Base-by-base conservation (phyloP, 2,888 invertebrate genomes). In the Chrysina gloriosa region DNA sequence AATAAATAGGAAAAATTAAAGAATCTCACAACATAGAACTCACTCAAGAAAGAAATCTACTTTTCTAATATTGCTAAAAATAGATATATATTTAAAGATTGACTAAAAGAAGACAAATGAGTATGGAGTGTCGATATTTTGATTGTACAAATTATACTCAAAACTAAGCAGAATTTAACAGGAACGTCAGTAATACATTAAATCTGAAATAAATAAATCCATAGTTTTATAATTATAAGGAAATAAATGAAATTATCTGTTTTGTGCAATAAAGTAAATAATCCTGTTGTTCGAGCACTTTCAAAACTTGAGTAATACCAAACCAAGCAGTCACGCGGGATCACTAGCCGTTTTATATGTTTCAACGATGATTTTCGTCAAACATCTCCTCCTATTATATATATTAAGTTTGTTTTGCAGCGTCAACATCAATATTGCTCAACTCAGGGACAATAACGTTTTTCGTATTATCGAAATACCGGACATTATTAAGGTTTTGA, bases 361-460 rank as follows among this genome's bases (percentile, higher is more conserved):
- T 19, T 50, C 27, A 23, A 19, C 14, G 4, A 11, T 36, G n/a
- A 11, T 34, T 34, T 34, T n/a, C 7, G 2, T 6, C n/a, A 34
- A 2, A 5, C n/a, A 34, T 36, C 14, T 36, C 36, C 3, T 36
- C n/a, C n/a, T n/a, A n/a, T n/a, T n/a, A n/a, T n/a, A n/a, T n/a
- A n/a, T n/a, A n/a, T n/a, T n/a, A n/a, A 50, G 48, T 11, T 27
- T 29, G 25, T 42, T 6, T 45, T 16, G 19, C 45, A 52, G 19
- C 52, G 11, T 34, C 31, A 34, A 54, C 14, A 21, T 36, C 23
- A 42, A 61, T 61, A 61, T 42, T 61, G 58, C 58, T 61, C 58
- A 61, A 61, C 58, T 61, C 58, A 61, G 58, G 58, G 58, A 61
- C 58, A 61, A 61, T 61, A 61, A 61, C 27, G 25, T 39, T 42